phyloP scores from a whole-genome alignment of 2,888 invertebrate genomes.

The Punctoribates punctum region DNA sequence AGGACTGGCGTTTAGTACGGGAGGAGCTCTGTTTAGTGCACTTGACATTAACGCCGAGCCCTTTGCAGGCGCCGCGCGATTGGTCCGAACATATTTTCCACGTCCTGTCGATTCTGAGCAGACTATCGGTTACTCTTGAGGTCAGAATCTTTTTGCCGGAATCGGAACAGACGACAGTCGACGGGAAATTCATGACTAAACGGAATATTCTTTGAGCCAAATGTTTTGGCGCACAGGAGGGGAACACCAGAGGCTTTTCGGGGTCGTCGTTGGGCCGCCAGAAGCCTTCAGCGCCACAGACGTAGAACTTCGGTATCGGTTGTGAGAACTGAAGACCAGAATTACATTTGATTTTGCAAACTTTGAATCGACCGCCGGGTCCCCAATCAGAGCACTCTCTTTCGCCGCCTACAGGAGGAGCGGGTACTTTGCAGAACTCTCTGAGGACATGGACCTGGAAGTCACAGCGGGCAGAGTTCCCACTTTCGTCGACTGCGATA shows the following conservation, averaged over 20 bases:
- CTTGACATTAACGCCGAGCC: constrained; percentile 72
- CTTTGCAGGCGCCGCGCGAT: constrained; percentile 53
- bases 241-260: constrained; percentile 74
- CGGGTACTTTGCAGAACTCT: constrained; percentile 83
- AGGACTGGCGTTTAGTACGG: constrained; percentile 51
- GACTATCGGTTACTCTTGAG: constrained; percentile 80
- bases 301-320: constrained; percentile 91
- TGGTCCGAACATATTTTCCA: constrained; percentile 97
- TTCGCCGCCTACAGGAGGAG: constrained; percentile 84
- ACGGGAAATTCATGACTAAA: constrained; percentile 89
- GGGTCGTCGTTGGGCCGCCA: constrained; percentile 75
- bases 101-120: constrained; percentile 84
- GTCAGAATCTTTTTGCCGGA: constrained; percentile 87
- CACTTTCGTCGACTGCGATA: constrained; percentile 86
- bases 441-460: constrained; percentile 85
- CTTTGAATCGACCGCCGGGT: constrained; percentile 89
- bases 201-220: constrained; percentile 93
- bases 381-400: constrained; percentile 95
- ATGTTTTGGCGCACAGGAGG: constrained; percentile 80
- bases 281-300: constrained; percentile 95
- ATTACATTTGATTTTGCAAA: constrained; percentile 85
- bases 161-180: constrained; percentile 91
- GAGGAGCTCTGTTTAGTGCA: constrained; percentile 63
- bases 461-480: constrained; percentile 83
- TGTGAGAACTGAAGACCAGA: constrained; percentile 81